Percentiles rank a stretch among this genome's conserved stretches.
These are phyloP conservation scores for Agonopterix subpropinquella DNA, from an alignment of 2,888 invertebrate genomes.

Conservation along the genomic window DNA sequence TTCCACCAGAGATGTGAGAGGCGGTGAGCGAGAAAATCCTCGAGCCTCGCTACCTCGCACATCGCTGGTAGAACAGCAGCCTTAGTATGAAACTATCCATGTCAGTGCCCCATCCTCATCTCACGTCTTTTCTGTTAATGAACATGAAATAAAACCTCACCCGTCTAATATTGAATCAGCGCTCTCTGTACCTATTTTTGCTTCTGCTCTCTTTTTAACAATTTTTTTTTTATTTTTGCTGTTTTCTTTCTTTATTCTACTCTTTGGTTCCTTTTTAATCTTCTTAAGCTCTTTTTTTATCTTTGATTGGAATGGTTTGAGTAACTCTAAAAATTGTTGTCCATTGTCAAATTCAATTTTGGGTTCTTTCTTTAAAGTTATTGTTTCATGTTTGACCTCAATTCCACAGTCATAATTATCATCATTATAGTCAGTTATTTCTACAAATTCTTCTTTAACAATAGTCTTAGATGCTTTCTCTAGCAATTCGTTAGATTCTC, in stretches of 20 bases:
- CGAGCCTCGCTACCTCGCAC: too few species aligned
- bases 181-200: conserved; percentile 35
- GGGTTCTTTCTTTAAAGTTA: conserved; percentile 30
- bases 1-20: too few species aligned
- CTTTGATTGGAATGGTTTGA: conserved; percentile 22
- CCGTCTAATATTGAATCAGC: conserved; percentile 61
- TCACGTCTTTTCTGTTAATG: too few species aligned
- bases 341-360: conserved; percentile 16
- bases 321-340: conserved; percentile 18
- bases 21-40: too few species aligned
- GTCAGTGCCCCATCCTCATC: too few species aligned
- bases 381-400: conserved; percentile 13
- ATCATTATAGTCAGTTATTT: conserved; percentile 10
- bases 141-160: too few species aligned
- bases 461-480: conserved; percentile 27
- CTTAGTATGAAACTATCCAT: too few species aligned
- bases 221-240: conserved; percentile 11
- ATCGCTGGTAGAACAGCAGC: too few species aligned
- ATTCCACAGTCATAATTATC: conserved; percentile 15
- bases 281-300: conserved; percentile 10
- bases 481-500: conserved; percentile 39
- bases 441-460: conserved; percentile 37
- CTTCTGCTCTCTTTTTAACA: conserved; percentile 5
- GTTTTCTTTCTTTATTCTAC: conserved; percentile 5
- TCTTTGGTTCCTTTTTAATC: conserved; percentile 11